Evolutionary conservation across 2,888 invertebrate species (phyloP), one percentile per base, ranked within the genome.

Genomic region (Atrina japonica): DNA sequence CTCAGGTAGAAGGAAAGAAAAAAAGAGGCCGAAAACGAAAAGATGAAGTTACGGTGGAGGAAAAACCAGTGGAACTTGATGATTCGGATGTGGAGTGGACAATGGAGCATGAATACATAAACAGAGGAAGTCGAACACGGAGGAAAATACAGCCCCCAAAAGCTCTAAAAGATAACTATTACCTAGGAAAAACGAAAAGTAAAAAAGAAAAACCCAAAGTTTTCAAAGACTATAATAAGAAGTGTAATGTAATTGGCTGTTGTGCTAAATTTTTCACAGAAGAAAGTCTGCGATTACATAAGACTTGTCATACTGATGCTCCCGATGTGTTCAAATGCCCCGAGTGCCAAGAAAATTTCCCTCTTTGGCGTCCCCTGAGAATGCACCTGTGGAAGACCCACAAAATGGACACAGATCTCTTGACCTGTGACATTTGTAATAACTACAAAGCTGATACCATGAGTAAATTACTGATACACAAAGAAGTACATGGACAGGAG

Each of bases 321-420:
- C 82, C 85, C 18, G 70, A 67, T 7, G 60, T 63, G 6, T 93
- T 92, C 81, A 91, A 91, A 30, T 96, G 96, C 89, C 93, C 93
- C 0, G 94, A 95, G 86, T 96, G 96, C 88, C 91, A 92, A 0
- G 77, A 80, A 7, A 91, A 91, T 70, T 93, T 92, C 83, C 81
- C 88, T 0, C 92, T 92, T 9, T 95, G 95, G 95, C 91, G 93
- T 23, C 91, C 92, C 5, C 93, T 94, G 82, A 93, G 94, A 7
- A 90, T 92, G 76, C 95, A 95, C 88, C 90, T 95, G 79, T 95
- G 94, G 94, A 93, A 93, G 59, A 86, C 91, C 0, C 96, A 96
- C 88, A 92, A 93, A 55, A 92, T 96, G 11, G 96, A 96, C 85
- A 93, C 96, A 92, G 96, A 96, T 85, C 89, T 96, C 52, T 94